phyloP scores from a whole-genome alignment of 1,140 invertebrate genomes.

The Monomorium pharaonis region DNA sequence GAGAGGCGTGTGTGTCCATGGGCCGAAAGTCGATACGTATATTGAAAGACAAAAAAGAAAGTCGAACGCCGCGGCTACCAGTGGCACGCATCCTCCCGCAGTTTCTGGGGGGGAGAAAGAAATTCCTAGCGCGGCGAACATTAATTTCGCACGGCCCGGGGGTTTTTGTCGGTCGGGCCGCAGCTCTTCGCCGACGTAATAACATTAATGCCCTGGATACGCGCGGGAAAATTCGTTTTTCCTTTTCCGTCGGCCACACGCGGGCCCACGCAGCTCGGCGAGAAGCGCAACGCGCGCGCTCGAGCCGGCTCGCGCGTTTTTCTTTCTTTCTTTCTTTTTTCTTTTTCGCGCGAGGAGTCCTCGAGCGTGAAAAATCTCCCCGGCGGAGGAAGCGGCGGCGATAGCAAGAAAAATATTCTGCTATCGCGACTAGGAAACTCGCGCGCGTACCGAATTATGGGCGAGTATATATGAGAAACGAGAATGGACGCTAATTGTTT shows the following conservation, averaged over 20 bases:
- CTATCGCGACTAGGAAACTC: conserved; percentile 50
- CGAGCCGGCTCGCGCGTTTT: neutral
- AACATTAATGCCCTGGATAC: conserved; percentile 33
- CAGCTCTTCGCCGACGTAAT: conserved; percentile 18
- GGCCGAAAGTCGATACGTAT: conserved; percentile 39
- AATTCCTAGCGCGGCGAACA: conserved; percentile 48
- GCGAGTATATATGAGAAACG: conserved; percentile 57
- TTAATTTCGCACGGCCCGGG: conserved; percentile 55
- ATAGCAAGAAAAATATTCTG: conserved; percentile 38
- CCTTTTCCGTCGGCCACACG: neutral
- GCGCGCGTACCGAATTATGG: conserved; percentile 45
- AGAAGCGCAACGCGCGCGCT: too few species aligned
- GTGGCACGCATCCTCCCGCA: neutral
- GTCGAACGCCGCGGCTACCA: neutral
- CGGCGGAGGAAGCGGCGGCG: neutral
- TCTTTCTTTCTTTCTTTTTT: too few species aligned
- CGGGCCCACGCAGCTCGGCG: too few species aligned
- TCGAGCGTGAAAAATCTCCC: conserved; percentile 1
- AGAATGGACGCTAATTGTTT: conserved; percentile 59
- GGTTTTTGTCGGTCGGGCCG: conserved; percentile 26
- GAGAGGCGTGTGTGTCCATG: conserved; percentile 36
- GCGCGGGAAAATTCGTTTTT: conserved; percentile 7
- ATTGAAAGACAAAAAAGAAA: conserved; percentile 33
- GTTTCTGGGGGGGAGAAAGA: conserved; percentile 34
- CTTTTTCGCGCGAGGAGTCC: neutral